These are phyloP conservation scores for Colius striatus DNA, from an alignment of 2,113 vertebrate species.

Conservation along the genomic window DNA sequence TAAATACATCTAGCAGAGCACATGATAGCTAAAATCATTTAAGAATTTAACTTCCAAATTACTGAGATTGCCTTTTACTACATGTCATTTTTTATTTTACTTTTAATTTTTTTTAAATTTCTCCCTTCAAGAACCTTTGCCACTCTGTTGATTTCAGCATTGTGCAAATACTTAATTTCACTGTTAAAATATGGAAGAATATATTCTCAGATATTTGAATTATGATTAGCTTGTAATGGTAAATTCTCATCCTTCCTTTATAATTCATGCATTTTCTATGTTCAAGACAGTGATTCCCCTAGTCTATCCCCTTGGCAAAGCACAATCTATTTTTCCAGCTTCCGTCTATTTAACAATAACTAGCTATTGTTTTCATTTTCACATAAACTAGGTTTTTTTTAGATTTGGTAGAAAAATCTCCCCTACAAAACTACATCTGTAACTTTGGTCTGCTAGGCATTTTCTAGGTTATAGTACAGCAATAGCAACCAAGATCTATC, in stretches of 20 bases:
- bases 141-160: background rate
- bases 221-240: background rate
- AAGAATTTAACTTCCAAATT: background rate
- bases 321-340: background rate
- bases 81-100: accelerated
- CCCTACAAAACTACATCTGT: background rate
- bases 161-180: background rate
- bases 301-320: background rate
- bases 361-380: background rate
- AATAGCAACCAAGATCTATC: background rate
- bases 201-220: background rate
- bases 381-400: background rate
- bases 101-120: background rate
- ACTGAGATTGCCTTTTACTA: background rate
- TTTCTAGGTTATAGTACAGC: background rate
- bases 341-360: background rate
- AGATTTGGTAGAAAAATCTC: background rate
- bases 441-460: background rate
- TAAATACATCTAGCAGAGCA: background rate
- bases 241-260: background rate
- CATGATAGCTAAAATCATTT: background rate
- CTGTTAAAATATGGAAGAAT: background rate
- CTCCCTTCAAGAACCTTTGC: background rate
- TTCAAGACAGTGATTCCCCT: background rate
- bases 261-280: background rate